phyloP scores from a whole-genome alignment of 1,140 invertebrate genomes.

The Reticulitermes speratus region DNA sequence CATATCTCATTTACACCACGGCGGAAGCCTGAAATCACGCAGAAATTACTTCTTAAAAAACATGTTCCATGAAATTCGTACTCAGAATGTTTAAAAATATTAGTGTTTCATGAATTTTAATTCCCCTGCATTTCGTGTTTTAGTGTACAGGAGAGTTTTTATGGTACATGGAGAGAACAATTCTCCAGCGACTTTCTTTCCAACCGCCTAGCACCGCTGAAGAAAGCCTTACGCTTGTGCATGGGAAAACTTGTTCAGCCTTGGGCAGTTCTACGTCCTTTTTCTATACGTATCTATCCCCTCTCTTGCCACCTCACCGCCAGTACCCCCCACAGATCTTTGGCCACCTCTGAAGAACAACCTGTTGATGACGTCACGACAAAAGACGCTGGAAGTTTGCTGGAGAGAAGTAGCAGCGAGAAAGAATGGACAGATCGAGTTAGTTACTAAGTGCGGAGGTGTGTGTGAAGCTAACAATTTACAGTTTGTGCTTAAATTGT shows the following conservation, averaged over 20 bases:
- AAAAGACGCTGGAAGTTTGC: neutral
- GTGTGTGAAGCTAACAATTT: neutral
- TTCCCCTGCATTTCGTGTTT: neutral
- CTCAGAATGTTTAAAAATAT: no score
- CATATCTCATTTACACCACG: no score
- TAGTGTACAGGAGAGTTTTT: neutral
- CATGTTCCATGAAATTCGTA: no score
- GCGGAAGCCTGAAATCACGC: no score
- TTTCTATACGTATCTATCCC: neutral
- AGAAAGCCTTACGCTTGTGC: neutral
- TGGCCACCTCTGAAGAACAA: slow-evolving; percentile 31
- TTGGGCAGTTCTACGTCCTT: neutral
- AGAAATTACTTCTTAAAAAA: no score
- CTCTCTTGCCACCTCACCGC: neutral
- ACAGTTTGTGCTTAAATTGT: neutral
- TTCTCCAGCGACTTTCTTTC: neutral
- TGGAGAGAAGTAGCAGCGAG: neutral
- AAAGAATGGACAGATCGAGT: neutral
- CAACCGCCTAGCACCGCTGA: neutral
- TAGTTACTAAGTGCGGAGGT: neutral
- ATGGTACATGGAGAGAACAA: neutral
- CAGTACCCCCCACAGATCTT: slow-evolving; percentile 25
- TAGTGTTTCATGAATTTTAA: no score
- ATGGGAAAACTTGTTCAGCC: neutral
- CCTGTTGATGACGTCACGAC: slow-evolving; percentile 31